Evolutionary conservation across 2,113 vertebrate genomes (phyloP).

Genomic region (Polypterus senegalus): DNA sequence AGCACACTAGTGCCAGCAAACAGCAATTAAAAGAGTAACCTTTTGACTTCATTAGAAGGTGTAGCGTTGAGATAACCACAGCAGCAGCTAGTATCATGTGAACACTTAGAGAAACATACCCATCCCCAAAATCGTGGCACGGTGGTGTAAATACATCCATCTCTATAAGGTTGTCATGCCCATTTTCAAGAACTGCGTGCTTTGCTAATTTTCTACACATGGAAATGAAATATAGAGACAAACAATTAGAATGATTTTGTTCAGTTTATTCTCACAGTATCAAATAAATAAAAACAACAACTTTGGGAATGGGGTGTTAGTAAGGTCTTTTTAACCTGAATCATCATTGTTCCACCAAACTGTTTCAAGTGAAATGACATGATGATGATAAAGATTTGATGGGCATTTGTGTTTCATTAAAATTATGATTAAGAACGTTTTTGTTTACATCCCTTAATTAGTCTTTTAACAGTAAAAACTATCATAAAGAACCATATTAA

Average conservation of each 20-base stretch:
- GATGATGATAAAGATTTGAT: too few relatives aligned
- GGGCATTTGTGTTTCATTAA: too few relatives aligned
- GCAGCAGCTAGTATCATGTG: conserved; percentile 37
- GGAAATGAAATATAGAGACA: conserved; percentile 34
- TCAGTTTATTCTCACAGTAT: background rate
- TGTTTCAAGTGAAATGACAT: too few relatives aligned
- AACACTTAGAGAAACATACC: conserved; percentile 54
- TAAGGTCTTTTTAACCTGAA: too few relatives aligned
- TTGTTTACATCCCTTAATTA: too few relatives aligned
- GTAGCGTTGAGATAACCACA: conserved; percentile 13
- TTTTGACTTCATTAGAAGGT: background rate
- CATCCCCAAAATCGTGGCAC: conserved; percentile 55
- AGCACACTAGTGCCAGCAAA: background rate
- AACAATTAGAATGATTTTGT: conserved; percentile 24
- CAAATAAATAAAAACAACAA: too few relatives aligned
- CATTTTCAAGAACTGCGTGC: conserved; percentile 62
- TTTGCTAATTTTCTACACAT: conserved; percentile 65
- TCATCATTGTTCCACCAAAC: too few relatives aligned
- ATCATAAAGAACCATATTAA: too few relatives aligned
- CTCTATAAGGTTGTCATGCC: conserved; percentile 63
- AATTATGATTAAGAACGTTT: too few relatives aligned
- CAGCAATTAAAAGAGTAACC: background rate
- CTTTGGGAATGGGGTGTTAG: too few relatives aligned
- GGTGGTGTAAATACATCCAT: conserved; percentile 62
- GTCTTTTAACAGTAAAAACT: too few relatives aligned